Percentiles rank a stretch among this genome's conserved stretches.
phyloP scores from a whole-genome alignment of 2,888 invertebrate species.

The Steinernema carpocapsae region DNA sequence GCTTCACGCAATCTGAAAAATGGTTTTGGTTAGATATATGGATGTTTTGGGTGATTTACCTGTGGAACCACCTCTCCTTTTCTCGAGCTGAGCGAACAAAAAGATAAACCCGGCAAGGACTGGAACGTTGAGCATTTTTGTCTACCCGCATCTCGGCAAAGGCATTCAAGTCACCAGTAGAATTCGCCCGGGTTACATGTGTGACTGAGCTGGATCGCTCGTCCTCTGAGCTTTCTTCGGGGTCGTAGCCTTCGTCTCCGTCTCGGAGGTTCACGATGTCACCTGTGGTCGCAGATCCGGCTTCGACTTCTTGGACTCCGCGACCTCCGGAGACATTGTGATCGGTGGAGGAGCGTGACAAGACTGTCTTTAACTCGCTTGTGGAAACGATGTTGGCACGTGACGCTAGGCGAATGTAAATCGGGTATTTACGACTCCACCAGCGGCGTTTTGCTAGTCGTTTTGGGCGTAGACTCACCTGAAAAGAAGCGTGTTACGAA shows the following conservation, averaged over 20 bases:
- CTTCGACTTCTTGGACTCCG: not conserved
- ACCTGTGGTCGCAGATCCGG: constrained; percentile 12
- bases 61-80: constrained; percentile 84
- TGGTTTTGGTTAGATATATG: not conserved
- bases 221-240: constrained; percentile 15
- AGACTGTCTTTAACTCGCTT: constrained; percentile 39
- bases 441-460: constrained; percentile 72
- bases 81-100: constrained; percentile 85
- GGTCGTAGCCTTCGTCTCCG: constrained; percentile 28
- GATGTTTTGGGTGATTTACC: constrained; percentile 43
- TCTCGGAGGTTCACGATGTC: not conserved
- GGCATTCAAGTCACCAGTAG: constrained; percentile 50
- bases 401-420: constrained; percentile 75
- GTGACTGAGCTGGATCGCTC: not conserved
- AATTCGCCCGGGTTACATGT: constrained; percentile 42
- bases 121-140: not conserved
- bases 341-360: constrained; percentile 14
- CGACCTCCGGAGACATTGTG: constrained; percentile 23
- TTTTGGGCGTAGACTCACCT: constrained; percentile 62
- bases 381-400: constrained; percentile 53
- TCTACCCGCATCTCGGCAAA: constrained; percentile 37
- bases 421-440: constrained; percentile 94
- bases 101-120: constrained; percentile 72
- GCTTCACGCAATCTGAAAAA: constrained; percentile 55
- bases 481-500: constrained; percentile 7